Evolutionary conservation across 2,888 invertebrate genomes (phyloP), one percentile per base, ranked within the genome.

Genomic region (Amblyjoppa proteus): DNA sequence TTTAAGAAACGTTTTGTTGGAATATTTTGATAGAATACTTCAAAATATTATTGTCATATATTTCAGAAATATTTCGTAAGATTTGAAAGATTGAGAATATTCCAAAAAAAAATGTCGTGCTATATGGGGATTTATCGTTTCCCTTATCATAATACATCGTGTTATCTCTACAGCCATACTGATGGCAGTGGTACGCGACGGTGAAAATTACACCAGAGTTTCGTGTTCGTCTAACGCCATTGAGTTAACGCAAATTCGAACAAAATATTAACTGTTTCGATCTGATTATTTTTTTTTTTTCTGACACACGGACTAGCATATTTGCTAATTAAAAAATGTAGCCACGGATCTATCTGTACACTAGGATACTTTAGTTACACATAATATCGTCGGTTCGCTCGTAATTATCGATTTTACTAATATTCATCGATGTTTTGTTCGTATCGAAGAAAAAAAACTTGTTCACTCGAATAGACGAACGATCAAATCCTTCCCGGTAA

Each of bases 301-400:
- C 45, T 38, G 28, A 79, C 49, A 51, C 34, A 66, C 20, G 9
- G 64, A 64, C 64, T 58, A 83, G 66, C 20, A 71, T 56, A 28
- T 41, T 73, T 0, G 16, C 49, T 78, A 71, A 64, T 61, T 34
- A 51, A 34, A 66, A 76, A 49, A 34, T 34, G 64, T 31, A 75
- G 34, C 64, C 66, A 76, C 74, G 82, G 69, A 82, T 76, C 77
- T 80, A 79, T 84, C 79, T 41, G 75, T 77, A 80, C 85, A 88
- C 87, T 86, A 87, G 85, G 78, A 79, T 76, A 81, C 61, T 88
- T 84, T 82, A 83, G 64, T 75, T 51, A 49, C 41, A 75, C 75
- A 75, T 31, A 51, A 41, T 41, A 41, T 75, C 49, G 28, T 31
- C 51, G 13, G 25, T 25, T 61, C 9, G 3, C 49, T 64, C 49